Evolutionary conservation across 2,113 vertebrate species (phyloP).

Genomic region (Mesembrinibis cayennensis): DNA sequence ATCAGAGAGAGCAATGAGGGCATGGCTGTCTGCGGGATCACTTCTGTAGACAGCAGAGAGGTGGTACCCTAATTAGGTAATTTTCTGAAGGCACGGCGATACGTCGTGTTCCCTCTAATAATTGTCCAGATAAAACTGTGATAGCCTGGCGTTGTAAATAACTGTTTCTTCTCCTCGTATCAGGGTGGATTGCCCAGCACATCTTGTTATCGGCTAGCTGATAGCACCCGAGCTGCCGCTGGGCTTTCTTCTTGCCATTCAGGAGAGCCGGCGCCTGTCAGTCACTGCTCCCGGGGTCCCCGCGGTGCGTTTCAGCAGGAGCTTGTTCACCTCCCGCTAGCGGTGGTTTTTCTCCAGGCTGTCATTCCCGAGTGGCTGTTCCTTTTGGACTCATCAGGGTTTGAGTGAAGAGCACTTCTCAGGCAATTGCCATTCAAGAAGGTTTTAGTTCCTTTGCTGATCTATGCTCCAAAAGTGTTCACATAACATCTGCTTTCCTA

Average conservation of each 20-base stretch:
- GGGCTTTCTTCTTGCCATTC: background rate
- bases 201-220: background rate
- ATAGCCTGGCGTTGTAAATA: background rate
- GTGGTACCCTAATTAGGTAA: background rate
- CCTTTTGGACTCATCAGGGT: background rate
- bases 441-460: background rate
- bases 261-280: background rate
- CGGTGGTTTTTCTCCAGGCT: background rate
- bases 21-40: background rate
- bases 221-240: background rate
- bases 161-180: background rate
- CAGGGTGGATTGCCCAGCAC: background rate
- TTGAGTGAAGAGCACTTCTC: background rate
- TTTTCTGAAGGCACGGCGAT: background rate
- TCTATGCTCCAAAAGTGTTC: background rate
- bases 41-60: background rate
- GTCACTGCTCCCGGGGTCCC: rapidly evolving
- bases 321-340: background rate
- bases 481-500: background rate
- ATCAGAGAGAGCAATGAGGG: background rate
- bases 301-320: rapidly evolving
- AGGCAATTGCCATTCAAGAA: background rate
- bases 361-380: background rate
- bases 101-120: rapidly evolving
- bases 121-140: background rate